phyloP scores from a whole-genome alignment of 2,113 vertebrate species.

The Origma solitaria region DNA sequence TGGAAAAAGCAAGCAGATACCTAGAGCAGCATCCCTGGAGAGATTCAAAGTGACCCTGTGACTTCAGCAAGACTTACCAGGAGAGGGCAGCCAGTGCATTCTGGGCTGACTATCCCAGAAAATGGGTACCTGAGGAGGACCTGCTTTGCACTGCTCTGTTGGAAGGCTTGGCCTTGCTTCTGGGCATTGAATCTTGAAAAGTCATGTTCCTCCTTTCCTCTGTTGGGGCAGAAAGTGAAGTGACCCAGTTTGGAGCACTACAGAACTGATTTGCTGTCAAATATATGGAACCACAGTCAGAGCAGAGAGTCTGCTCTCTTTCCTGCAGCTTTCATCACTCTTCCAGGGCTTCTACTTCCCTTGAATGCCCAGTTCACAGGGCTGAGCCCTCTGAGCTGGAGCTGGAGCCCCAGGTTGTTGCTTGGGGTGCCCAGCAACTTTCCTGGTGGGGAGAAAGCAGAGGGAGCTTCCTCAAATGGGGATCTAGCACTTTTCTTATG shows the following conservation, averaged over 20 bases:
- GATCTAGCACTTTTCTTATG: neutral
- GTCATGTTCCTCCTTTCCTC: neutral
- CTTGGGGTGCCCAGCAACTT: neutral
- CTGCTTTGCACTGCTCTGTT: neutral
- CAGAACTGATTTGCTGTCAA: neutral
- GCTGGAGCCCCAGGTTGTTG: neutral
- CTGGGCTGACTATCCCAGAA: neutral
- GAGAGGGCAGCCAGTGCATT: neutral
- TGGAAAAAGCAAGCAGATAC: neutral
- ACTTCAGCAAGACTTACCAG: neutral
- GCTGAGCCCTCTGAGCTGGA: neutral
- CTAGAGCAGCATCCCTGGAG: neutral
- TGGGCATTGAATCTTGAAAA: neutral
- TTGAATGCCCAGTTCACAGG: accelerated
- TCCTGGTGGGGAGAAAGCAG: neutral
- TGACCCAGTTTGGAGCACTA: neutral
- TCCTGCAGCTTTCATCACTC: neutral
- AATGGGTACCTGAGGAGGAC: neutral
- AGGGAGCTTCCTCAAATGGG: neutral
- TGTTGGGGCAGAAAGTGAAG: neutral
- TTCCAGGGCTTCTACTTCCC: neutral
- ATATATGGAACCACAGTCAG: neutral
- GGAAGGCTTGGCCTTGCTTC: neutral
- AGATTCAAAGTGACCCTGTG: neutral
- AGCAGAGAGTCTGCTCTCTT: neutral